Percentiles rank a stretch among this genome's conserved stretches.
phyloP scores from a whole-genome alignment of 1,140 invertebrate genomes.

The Nautilus pompilius region DNA sequence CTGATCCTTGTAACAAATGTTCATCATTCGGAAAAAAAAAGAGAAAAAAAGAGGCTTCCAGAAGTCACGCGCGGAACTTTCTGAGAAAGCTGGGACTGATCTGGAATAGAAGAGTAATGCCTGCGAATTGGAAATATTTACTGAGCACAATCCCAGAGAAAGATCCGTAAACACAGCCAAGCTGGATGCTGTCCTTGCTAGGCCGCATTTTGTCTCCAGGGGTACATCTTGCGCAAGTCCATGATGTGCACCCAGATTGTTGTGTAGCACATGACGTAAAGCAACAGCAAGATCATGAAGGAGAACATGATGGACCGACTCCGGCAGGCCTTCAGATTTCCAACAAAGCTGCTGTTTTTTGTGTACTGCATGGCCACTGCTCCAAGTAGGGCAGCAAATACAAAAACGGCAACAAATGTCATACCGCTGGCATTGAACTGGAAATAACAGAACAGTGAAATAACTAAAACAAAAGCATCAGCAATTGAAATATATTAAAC shows the following conservation, averaged over 20 bases:
- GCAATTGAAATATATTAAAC: too few relatives aligned
- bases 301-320: conserved; percentile 42
- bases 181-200: too few relatives aligned
- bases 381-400: conserved; percentile 21
- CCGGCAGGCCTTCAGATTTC: conserved; percentile 26
- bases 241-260: conserved; percentile 44
- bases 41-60: too few relatives aligned
- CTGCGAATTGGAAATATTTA: too few relatives aligned
- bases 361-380: conserved; percentile 20
- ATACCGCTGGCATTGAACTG: conserved; percentile 10
- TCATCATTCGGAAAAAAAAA: too few relatives aligned
- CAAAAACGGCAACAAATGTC: conserved; percentile 21
- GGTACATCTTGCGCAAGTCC: conserved; percentile 31
- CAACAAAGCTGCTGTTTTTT: conserved; percentile 21
- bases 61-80: too few relatives aligned
- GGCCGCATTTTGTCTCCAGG: neutral
- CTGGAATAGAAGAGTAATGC: too few relatives aligned
- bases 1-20: too few relatives aligned
- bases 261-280: conserved; percentile 48
- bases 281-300: conserved; percentile 33
- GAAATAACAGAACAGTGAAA: conserved; percentile 1
- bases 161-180: too few relatives aligned
- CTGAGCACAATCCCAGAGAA: too few relatives aligned
- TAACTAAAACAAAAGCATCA: neutral
- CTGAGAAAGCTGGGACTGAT: too few relatives aligned